Evolutionary conservation across 1,140 invertebrate species (phyloP).

Genomic region (Zaprionus africanus): DNA sequence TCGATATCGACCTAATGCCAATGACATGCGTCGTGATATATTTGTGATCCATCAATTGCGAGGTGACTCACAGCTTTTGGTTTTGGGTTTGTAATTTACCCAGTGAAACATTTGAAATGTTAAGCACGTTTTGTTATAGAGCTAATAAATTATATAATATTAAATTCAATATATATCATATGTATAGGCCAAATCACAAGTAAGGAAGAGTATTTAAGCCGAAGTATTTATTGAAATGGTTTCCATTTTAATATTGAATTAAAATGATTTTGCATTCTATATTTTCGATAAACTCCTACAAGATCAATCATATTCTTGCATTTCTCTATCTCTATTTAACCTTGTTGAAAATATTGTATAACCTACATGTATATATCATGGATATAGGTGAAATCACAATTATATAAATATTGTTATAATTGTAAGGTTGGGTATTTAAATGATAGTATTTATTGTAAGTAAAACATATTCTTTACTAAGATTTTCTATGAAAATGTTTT

Average conservation of each 20-base stretch:
- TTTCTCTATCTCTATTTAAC: too few relatives aligned
- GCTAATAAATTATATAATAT: neutral
- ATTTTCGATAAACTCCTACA: too few relatives aligned
- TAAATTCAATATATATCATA: too few relatives aligned
- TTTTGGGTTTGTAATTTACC: neutral
- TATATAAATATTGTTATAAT: neutral
- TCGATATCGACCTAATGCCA: neutral
- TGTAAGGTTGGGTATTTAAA: neutral
- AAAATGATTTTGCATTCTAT: too few relatives aligned
- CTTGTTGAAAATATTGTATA: too few relatives aligned
- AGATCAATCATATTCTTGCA: too few relatives aligned
- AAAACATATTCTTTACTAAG: too few relatives aligned
- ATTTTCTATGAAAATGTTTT: too few relatives aligned
- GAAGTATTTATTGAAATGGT: neutral
- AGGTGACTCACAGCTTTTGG: neutral
- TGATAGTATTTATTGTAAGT: neutral
- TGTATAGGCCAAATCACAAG: neutral
- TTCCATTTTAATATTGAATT: too few relatives aligned
- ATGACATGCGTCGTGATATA: neutral
- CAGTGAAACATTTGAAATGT: neutral
- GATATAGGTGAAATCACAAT: too few relatives aligned
- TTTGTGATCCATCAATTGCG: neutral
- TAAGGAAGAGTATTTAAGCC: neutral
- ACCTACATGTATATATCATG: too few relatives aligned
- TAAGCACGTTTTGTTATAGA: neutral